A percentile compares a stretch with the other conserved stretches of the same genome.
These are phyloP conservation scores for Enteromius mattozi DNA, from an alignment of 2,797 vertebrate species.

Conservation along the genomic window DNA sequence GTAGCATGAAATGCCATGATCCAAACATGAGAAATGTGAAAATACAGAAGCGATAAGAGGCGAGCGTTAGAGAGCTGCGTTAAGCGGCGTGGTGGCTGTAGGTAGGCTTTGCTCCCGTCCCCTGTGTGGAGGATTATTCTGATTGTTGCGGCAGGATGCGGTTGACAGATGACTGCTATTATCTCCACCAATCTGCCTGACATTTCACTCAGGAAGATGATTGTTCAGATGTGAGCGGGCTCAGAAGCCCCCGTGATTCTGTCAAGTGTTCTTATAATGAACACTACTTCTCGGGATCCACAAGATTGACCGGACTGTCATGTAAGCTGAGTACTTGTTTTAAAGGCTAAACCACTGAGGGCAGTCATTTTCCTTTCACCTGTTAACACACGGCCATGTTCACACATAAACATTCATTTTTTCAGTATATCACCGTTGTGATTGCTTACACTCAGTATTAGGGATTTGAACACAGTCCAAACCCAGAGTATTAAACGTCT, in stretches of 20 bases:
- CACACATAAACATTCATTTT: constrained; percentile 25
- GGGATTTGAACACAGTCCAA: constrained; percentile 8
- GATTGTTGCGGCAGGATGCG: constrained; percentile 76
- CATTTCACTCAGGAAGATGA: constrained; percentile 76
- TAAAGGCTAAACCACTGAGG: constrained; percentile 25
- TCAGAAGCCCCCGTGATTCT: constrained; percentile 72
- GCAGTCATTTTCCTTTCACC: constrained; percentile 27
- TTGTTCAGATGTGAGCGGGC: constrained; percentile 80
- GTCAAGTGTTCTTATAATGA: constrained; percentile 51
- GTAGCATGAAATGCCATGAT: constrained; percentile 9
- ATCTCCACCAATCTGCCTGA: constrained; percentile 78
- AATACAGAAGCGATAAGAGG: constrained; percentile 38
- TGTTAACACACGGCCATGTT: constrained; percentile 2
- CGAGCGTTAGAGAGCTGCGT: constrained; percentile 22
- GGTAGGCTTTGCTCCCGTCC: constrained; percentile 58
- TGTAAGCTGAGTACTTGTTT: constrained; percentile 37
- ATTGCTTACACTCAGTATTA: not conserved
- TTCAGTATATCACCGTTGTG: not conserved
- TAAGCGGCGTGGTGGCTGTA: constrained; percentile 38
- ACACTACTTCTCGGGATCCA: constrained; percentile 40
- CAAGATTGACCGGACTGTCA: constrained; percentile 47
- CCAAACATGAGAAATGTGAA: constrained; percentile 21
- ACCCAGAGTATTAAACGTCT: not conserved
- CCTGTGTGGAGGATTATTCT: constrained; percentile 76
- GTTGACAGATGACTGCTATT: constrained; percentile 83